phyloP scores from a whole-genome alignment of 2,888 invertebrate species.

The Temnothorax unifasciatus region DNA sequence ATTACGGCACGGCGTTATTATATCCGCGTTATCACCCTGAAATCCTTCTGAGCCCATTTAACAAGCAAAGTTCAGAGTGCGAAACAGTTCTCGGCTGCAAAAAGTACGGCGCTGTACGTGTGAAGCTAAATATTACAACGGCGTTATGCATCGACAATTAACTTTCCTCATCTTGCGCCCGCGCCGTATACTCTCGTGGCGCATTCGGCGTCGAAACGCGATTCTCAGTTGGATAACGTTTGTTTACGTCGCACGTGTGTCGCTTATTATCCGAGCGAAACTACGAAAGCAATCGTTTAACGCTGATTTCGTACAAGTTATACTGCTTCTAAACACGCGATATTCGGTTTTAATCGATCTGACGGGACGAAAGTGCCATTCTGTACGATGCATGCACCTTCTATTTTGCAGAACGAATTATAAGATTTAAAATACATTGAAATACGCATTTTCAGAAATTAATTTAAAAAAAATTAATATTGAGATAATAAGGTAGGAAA shows the following conservation, averaged over 20 bases:
- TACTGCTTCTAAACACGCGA: constrained; percentile 39
- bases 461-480: neutral
- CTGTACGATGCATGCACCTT: neutral
- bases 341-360: constrained; percentile 38
- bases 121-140: neutral
- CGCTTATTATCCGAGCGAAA: constrained; percentile 24
- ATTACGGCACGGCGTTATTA: constrained; percentile 13
- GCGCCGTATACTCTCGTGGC: neutral
- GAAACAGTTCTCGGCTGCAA: constrained; percentile 17
- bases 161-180: constrained; percentile 26
- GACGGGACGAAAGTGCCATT: neutral
- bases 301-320: constrained; percentile 35
- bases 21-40: constrained; percentile 23
- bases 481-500: neutral
- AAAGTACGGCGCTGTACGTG: constrained; percentile 17
- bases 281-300: constrained; percentile 28
- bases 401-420: neutral
- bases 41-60: constrained; percentile 45
- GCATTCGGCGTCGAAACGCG: neutral
- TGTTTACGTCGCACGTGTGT: constrained; percentile 40
- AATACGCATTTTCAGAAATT: too few species aligned
- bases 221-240: constrained; percentile 21
- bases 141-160: constrained; percentile 48
- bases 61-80: constrained; percentile 42
- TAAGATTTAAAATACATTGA: neutral